Conservation (phyloP, 2,888 invertebrate genomes). For the Drosophila merina region DNA sequence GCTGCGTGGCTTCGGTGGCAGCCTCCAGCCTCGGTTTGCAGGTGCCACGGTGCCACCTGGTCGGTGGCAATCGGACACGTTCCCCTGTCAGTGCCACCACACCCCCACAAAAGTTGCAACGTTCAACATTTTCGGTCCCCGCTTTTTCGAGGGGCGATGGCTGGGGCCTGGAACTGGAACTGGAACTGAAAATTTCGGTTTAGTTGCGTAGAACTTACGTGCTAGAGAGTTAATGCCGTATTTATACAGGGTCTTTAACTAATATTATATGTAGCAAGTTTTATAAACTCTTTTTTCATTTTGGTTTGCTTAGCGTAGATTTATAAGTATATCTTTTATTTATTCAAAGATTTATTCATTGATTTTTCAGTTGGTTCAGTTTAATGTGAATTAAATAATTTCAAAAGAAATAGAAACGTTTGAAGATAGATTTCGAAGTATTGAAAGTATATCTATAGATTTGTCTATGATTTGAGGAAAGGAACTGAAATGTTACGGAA, state of each 20-base stretch:
- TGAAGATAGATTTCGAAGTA: not conserved
- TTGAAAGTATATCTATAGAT: not conserved
- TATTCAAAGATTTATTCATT: slow-evolving; percentile 16
- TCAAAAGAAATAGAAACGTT: not conserved
- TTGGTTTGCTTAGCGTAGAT: slow-evolving; percentile 36
- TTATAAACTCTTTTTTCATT: slow-evolving; percentile 60
- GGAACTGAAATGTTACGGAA: not conserved
- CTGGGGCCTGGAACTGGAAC: slow-evolving; percentile 1
- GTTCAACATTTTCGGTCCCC: slow-evolving; percentile 32
- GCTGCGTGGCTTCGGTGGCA: slow-evolving; percentile 43
- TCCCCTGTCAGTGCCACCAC: slow-evolving; percentile 29
- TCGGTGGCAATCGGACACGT: slow-evolving; percentile 62
- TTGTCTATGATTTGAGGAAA: not conserved
- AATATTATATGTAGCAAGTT: slow-evolving; percentile 57
- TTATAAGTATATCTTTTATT: slow-evolving; percentile 12
- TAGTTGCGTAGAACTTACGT: slow-evolving; percentile 58
- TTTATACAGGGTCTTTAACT: slow-evolving; percentile 65
- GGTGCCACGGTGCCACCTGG: slow-evolving; percentile 61
- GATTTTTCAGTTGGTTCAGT: slow-evolving; percentile 50
- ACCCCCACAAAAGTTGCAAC: slow-evolving; percentile 29
- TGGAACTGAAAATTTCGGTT: slow-evolving; percentile 3
- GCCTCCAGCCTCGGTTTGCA: slow-evolving; percentile 9
- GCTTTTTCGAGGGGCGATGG: slow-evolving; percentile 3
- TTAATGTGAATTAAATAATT: slow-evolving; percentile 1
- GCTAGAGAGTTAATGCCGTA: slow-evolving; percentile 58